Evolutionary conservation across 2,113 vertebrate genomes (phyloP).

Genomic region (Andinoacara biseriatus): DNA sequence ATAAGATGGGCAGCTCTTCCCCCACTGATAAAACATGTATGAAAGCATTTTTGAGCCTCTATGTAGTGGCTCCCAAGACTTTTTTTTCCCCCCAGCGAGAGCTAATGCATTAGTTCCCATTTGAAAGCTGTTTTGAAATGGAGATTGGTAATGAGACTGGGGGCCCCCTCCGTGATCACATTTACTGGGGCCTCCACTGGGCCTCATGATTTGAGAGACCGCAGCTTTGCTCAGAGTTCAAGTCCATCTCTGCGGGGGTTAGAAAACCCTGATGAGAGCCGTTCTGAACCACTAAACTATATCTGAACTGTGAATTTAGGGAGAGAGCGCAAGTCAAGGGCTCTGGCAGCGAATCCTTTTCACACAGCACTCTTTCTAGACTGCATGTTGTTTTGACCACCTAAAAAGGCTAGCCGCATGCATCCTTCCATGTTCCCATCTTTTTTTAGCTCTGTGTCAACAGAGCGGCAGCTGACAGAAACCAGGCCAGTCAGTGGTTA

Average conservation of each 20-base stretch:
- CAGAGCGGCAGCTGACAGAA: conserved; percentile 73
- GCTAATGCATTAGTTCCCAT: conserved; percentile 81
- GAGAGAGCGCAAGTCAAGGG: conserved; percentile 58
- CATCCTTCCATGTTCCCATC: conserved; percentile 62
- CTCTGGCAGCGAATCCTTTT: conserved; percentile 58
- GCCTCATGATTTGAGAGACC: conserved; percentile 67
- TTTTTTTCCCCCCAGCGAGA: conserved; percentile 36
- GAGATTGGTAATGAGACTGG: conserved; percentile 79
- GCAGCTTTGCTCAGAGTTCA: conserved; percentile 57
- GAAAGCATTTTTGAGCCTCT: conserved; percentile 72
- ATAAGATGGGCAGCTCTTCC: conserved; percentile 73
- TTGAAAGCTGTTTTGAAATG: conserved; percentile 79
- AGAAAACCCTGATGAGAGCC: conserved; percentile 58
- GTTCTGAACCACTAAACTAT: conserved; percentile 64
- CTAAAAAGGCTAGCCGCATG: conserved; percentile 75
- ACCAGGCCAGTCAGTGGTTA: conserved; percentile 72
- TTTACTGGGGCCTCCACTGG: conserved; percentile 71
- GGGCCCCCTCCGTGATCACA: conserved; percentile 70
- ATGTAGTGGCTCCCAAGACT: conserved; percentile 66
- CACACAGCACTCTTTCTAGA: conserved; percentile 52
- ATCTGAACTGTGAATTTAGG: conserved; percentile 64
- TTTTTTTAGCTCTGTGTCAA: conserved; percentile 78
- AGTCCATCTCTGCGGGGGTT: conserved; percentile 67
- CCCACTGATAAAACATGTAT: conserved; percentile 77
- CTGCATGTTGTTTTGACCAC: conserved; percentile 66